Percentiles rank a stretch among this genome's conserved stretches.
phyloP scores from a whole-genome alignment of 2,797 vertebrate species.

The Pteropus rufus region DNA sequence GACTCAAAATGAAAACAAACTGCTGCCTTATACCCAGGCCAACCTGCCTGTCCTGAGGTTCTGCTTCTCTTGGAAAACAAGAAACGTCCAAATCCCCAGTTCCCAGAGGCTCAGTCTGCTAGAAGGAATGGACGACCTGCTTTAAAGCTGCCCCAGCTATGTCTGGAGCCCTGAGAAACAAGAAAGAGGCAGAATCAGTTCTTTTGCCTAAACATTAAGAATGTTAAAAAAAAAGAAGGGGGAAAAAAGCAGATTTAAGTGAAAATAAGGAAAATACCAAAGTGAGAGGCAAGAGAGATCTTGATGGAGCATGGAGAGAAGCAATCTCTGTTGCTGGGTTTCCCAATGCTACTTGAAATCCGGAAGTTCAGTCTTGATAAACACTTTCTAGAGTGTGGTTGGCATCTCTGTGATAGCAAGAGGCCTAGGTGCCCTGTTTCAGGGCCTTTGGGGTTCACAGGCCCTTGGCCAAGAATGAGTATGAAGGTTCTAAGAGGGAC shows the following conservation, averaged over 20 bases:
- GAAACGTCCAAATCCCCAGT: not conserved
- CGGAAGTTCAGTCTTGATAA: not conserved
- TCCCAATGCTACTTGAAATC: not conserved
- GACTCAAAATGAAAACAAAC: not conserved
- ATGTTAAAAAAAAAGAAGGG: not conserved
- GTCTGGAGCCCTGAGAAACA: not conserved
- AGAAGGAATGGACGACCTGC: not conserved
- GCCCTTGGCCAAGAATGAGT: not conserved
- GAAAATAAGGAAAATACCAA: not conserved
- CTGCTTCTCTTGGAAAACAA: constrained; percentile 32
- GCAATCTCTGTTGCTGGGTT: not conserved
- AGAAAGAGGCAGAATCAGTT: not conserved
- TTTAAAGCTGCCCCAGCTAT: not conserved
- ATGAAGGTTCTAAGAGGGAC: not conserved
- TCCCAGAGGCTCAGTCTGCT: not conserved
- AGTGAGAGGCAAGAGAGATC: not conserved
- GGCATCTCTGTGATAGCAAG: not conserved
- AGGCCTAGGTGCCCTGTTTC: constrained; percentile 8
- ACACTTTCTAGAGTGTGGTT: not conserved
- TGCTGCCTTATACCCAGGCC: not conserved
- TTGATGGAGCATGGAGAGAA: not conserved
- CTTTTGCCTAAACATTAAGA: not conserved
- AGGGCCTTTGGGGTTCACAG: not conserved
- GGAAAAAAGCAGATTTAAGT: not conserved
- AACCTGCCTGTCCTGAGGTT: not conserved